Conservation (phyloP, 2,113 vertebrate genomes). For the Zapornia atra region DNA sequence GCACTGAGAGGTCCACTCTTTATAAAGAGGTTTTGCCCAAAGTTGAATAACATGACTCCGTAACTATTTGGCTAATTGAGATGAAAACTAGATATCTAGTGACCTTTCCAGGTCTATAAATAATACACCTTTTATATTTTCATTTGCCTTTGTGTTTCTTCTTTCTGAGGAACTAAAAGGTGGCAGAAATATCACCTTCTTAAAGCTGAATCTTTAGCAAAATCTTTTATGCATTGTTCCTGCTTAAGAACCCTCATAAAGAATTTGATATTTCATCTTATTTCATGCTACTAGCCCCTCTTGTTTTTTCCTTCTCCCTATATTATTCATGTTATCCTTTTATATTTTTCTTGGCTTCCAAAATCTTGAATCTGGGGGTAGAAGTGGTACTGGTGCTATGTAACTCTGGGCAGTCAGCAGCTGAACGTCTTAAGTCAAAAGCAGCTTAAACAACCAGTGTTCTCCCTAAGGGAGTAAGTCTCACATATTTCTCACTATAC, state of each 20-base stretch:
- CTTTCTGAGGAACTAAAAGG: background rate
- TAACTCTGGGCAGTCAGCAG: background rate
- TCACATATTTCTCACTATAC: background rate
- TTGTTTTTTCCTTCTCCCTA: background rate
- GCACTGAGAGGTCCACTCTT: background rate
- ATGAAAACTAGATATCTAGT: background rate
- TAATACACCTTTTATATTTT: background rate
- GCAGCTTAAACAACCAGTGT: background rate
- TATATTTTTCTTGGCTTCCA: background rate
- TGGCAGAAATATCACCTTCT: background rate
- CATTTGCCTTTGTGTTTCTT: background rate
- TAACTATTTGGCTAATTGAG: background rate
- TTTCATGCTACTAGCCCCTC: background rate
- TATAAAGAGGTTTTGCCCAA: background rate
- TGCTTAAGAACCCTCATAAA: background rate
- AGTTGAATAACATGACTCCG: background rate
- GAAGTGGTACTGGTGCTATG: background rate
- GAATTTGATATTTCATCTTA: background rate
- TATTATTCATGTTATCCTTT: background rate
- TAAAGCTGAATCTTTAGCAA: background rate
- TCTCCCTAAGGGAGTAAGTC: background rate
- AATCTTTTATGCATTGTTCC: background rate
- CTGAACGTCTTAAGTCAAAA: background rate
- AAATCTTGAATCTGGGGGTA: background rate
- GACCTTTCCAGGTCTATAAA: background rate